These are phyloP conservation scores for Plebejus anna DNA, from an alignment of 2,888 invertebrate species.

Conservation along the genomic window DNA sequence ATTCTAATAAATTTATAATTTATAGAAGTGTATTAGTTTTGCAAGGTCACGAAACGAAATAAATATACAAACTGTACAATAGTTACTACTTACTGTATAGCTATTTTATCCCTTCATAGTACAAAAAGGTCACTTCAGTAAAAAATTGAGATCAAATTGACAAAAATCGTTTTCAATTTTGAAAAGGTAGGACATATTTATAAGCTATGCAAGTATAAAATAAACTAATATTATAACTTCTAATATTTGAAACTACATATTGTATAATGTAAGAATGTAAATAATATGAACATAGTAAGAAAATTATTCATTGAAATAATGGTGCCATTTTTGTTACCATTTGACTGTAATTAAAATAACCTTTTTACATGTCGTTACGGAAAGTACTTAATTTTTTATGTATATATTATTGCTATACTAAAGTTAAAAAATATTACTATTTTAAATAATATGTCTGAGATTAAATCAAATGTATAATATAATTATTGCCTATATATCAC, in stretches of 20 bases:
- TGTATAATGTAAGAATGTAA: not conserved
- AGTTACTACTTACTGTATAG: not conserved
- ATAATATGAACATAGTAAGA: constrained; percentile 1
- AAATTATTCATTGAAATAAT: constrained; percentile 41
- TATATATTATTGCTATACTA: not conserved
- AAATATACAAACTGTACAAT: not conserved
- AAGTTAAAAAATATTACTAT: constrained; percentile 19
- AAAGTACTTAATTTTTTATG: constrained; percentile 32
- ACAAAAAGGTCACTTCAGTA: not conserved
- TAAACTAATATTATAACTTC: not conserved
- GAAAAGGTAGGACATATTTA: not conserved
- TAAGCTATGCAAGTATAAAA: not conserved
- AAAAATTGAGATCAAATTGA: not conserved
- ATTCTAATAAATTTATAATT: too few relatives aligned
- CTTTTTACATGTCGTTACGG: constrained; percentile 13
- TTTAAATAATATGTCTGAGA: constrained; percentile 23
- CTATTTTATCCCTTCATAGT: not conserved
- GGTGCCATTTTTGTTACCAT: constrained; percentile 76
- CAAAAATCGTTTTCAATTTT: not conserved
- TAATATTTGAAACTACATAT: not conserved
- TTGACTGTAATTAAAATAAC: constrained; percentile 42
- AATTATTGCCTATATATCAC: not conserved
- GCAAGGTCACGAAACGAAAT: not conserved
- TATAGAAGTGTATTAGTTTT: too few relatives aligned
- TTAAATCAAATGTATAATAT: constrained; percentile 1